These are phyloP conservation scores for Gephyroberyx darwinii DNA, from an alignment of 2,797 vertebrate genomes.

Conservation along the genomic window DNA sequence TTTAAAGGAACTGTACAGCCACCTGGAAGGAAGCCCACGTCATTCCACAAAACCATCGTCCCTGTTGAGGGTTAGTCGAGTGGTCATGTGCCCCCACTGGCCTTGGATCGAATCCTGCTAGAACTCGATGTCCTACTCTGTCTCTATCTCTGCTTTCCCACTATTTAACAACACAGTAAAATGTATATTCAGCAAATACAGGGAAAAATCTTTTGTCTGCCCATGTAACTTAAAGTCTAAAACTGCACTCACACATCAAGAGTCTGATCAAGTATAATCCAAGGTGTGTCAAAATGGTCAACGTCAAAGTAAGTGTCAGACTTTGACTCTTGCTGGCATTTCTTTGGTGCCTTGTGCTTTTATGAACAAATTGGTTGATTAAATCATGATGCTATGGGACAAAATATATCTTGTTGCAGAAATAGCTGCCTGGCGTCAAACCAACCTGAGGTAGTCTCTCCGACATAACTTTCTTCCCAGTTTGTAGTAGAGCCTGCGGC, in stretches of 20 bases:
- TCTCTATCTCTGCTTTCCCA: too few relatives aligned
- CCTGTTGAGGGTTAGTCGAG: neutral
- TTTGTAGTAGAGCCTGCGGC: slow-evolving; percentile 95
- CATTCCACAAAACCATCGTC: neutral
- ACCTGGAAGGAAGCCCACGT: neutral
- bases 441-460: slow-evolving; percentile 96
- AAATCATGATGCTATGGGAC: neutral
- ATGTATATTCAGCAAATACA: too few relatives aligned
- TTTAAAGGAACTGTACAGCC: neutral
- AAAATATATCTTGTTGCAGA: neutral
- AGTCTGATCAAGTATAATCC: neutral
- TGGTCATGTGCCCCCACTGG: neutral
- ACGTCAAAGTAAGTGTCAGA: neutral
- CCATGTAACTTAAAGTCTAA: neutral
- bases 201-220: neutral
- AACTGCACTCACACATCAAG: neutral
- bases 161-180: too few relatives aligned
- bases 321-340: neutral
- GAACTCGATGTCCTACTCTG: too few relatives aligned
- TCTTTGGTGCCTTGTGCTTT: neutral
- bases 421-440: slow-evolving; percentile 1
- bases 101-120: too few relatives aligned
- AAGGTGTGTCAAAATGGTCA: neutral
- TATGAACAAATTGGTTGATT: neutral
- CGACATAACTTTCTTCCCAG: slow-evolving; percentile 96